These are phyloP conservation scores for Eupithecia insigniata DNA, from an alignment of 2,888 invertebrate species.

Conservation along the genomic window DNA sequence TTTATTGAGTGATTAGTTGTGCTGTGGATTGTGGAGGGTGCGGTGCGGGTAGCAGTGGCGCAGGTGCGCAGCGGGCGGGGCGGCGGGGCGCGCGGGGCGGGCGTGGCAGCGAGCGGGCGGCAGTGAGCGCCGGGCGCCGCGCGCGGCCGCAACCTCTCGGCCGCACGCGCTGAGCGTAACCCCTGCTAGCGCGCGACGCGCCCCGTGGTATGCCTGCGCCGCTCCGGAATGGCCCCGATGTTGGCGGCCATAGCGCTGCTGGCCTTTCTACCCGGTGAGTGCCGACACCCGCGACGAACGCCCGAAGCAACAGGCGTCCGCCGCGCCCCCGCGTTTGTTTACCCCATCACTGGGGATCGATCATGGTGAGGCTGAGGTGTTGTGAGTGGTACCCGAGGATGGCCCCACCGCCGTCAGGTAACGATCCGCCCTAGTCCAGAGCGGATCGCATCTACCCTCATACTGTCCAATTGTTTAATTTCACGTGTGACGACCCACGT, in stretches of 20 bases:
- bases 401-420: constrained; percentile 52
- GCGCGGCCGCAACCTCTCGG: constrained; percentile 47
- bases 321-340: constrained; percentile 72
- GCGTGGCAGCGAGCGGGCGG: constrained; percentile 58
- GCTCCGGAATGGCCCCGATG: constrained; percentile 77
- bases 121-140: constrained; percentile 67
- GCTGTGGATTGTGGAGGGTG: constrained; percentile 33
- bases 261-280: constrained; percentile 81
- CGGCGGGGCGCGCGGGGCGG: constrained; percentile 50
- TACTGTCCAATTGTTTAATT: constrained; percentile 29
- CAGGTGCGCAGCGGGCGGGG: constrained; percentile 68
- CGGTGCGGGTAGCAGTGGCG: constrained; percentile 50
- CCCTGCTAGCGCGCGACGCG: constrained; percentile 59
- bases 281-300: constrained; percentile 46
- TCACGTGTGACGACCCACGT: constrained; percentile 41
- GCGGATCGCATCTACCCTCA: constrained; percentile 14
- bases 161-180: constrained; percentile 71
- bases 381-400: constrained; percentile 64
- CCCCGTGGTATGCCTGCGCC: constrained; percentile 82
- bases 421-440: constrained; percentile 42
- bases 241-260: constrained; percentile 79
- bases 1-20: constrained; percentile 49
- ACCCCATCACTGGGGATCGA: constrained; percentile 59
- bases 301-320: constrained; percentile 72
- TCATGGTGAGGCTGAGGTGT: constrained; percentile 72